phyloP scores from a whole-genome alignment of 2,797 vertebrate species.

The Premnoplex brunnescens region DNA sequence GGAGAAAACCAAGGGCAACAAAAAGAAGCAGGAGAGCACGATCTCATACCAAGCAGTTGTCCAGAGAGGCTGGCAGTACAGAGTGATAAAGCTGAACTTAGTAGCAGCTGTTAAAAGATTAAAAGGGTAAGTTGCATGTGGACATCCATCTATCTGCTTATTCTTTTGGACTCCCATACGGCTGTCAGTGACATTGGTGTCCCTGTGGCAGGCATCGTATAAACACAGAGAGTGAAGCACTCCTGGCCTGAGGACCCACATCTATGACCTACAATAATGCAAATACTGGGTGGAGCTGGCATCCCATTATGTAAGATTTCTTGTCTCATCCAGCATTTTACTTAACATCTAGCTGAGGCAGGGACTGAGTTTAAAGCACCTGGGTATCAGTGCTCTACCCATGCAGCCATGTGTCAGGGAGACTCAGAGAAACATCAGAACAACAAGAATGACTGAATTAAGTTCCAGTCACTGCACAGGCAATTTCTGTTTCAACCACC shows the following conservation, averaged over 20 bases:
- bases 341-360: background rate
- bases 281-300: background rate
- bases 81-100: background rate
- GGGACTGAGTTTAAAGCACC: background rate
- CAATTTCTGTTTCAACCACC: background rate
- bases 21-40: background rate
- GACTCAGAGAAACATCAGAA: background rate
- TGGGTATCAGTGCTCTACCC: background rate
- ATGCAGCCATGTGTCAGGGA: background rate
- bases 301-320: background rate
- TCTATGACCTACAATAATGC: background rate
- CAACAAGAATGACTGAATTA: background rate
- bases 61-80: background rate
- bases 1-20: background rate
- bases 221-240: background rate
- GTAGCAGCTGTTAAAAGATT: background rate
- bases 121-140: background rate
- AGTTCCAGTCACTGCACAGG: background rate
- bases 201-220: background rate
- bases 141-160: background rate
- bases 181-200: background rate
- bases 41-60: background rate
- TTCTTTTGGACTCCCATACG: background rate
- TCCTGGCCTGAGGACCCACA: background rate
- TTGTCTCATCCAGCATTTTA: background rate